Percentiles rank a stretch among this genome's conserved stretches.
These are phyloP conservation scores for Capreolus pygargus DNA, from an alignment of 2,113 vertebrate species.

Conservation along the genomic window DNA sequence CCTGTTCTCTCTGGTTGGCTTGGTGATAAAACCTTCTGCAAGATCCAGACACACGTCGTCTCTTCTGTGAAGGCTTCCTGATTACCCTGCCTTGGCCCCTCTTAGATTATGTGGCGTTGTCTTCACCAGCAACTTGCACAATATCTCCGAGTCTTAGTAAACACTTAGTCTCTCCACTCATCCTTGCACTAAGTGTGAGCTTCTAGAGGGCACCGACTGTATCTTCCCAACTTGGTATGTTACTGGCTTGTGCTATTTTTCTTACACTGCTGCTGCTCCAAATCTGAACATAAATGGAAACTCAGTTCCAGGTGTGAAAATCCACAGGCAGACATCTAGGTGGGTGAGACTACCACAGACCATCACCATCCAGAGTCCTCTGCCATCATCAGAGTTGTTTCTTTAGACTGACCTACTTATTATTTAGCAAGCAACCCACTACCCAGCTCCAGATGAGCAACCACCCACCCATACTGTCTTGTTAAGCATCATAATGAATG, in stretches of 20 bases:
- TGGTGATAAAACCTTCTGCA: conserved; percentile 50
- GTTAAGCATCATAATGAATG: not conserved
- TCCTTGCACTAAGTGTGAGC: not conserved
- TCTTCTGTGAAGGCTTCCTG: conserved; percentile 33
- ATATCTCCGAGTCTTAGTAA: not conserved
- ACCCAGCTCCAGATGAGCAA: not conserved
- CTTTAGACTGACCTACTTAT: not conserved
- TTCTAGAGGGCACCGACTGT: not conserved
- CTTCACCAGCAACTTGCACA: not conserved
- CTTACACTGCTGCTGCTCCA: not conserved
- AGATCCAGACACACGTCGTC: conserved; percentile 6
- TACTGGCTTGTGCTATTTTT: not conserved
- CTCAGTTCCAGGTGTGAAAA: not conserved
- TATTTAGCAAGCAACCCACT: not conserved
- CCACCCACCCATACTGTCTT: not conserved
- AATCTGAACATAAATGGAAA: not conserved
- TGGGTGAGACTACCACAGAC: not conserved
- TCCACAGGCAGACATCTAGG: not conserved
- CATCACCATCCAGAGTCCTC: not conserved
- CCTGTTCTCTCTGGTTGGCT: conserved; percentile 51
- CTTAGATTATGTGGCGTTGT: not conserved
- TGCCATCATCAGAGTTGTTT: not conserved
- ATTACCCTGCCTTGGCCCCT: not conserved
- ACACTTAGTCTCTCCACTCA: not conserved
- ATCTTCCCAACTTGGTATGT: not conserved